Evolutionary conservation across 2,888 invertebrate genomes (phyloP).

Genomic region (Cybosia mesomella): DNA sequence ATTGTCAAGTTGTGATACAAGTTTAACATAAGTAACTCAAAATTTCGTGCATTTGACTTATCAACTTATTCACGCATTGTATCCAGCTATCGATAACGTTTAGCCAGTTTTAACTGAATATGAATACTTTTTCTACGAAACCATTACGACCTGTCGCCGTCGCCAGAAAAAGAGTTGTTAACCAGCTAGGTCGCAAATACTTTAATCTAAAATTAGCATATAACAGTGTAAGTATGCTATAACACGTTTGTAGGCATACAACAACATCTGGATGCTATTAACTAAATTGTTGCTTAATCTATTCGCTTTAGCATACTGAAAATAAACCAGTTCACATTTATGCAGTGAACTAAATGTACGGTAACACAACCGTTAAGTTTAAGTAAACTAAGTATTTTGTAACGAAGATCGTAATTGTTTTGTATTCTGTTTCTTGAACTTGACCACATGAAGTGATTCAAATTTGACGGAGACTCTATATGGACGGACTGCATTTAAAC

Average conservation of each 20-base stretch:
- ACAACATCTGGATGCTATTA: slow-evolving; percentile 12
- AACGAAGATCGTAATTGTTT: neutral
- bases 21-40: too few relatives aligned
- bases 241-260: neutral
- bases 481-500: neutral
- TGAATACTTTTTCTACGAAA: neutral
- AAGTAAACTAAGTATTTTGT: neutral
- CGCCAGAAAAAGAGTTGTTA: neutral
- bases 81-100: neutral
- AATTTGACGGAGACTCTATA: neutral
- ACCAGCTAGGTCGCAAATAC: neutral
- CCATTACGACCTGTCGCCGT: neutral
- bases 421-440: neutral
- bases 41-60: too few relatives aligned
- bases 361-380: neutral
- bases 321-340: neutral
- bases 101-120: neutral
- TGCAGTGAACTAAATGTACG: neutral
- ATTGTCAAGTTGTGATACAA: too few relatives aligned
- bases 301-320: neutral
- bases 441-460: neutral
- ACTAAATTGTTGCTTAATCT: slow-evolving; percentile 4
- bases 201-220: slow-evolving; percentile 1
- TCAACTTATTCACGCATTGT: too few relatives aligned
- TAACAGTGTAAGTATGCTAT: neutral